Base-by-base conservation (phyloP, 1,140 invertebrate species). In the Bombus superbus region DNA sequence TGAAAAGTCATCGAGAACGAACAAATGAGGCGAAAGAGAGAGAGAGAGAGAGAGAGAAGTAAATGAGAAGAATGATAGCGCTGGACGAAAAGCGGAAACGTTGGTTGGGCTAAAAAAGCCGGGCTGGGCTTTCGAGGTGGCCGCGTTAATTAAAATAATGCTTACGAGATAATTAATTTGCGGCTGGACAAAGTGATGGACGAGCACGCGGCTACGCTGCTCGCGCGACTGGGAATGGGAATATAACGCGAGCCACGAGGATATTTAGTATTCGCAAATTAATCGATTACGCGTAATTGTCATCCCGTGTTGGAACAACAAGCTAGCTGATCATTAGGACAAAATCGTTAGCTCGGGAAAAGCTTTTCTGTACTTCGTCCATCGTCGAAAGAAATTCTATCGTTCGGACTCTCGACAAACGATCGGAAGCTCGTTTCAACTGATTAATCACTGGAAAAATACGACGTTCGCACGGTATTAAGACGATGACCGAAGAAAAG, bases 151-250 rank as follows among this genome's bases (percentile, higher is more conserved):
- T 91, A 91, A 91, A 90, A 90, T 90, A 88, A 91, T 90, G 90
- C 89, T 90, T 89, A 87, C 88, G 90, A 86, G 90, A 91, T 89
- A 91, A 91, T 91, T 91, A 91, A 89, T 91, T 91, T 89, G 88
- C 66, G 90, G 89, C 62, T 77, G 66, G 74, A 74, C 74, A 87
- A 91, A 91, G 86, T 91, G 90, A 91, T 91, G 90, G 80, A 91
- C 90, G 90, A 91, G 87, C 89, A 28, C 66, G 79, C 74, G 71
- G 81, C 35, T 59, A 59, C 38, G 80, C 59, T 80, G 81, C 78
- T 72, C 75, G 84, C 77, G 86, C 28, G 6, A 5, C 28, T 42
- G 25, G n/a, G 42, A 28, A 78, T 40, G 66, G 38, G 73, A 64
- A 76, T 81, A 68, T 87, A 87, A 87, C 85, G n/a, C 22, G 68